Evolutionary conservation across 2,888 invertebrate genomes (phyloP).

Genomic region (Macrosoma leucophasiata): DNA sequence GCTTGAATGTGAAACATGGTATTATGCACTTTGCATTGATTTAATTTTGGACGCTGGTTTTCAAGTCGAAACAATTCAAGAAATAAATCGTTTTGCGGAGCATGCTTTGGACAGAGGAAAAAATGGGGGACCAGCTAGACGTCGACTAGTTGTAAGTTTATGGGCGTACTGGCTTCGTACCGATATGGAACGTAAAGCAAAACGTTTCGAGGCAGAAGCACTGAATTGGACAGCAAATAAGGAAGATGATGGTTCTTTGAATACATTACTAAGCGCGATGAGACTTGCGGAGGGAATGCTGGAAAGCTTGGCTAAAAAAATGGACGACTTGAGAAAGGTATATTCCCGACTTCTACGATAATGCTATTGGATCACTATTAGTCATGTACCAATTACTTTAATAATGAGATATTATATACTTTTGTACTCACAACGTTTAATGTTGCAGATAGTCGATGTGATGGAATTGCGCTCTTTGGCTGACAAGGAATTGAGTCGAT

Average conservation of each 20-base stretch:
- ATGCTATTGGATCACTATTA: too few species aligned
- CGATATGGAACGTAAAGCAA: constrained; percentile 48
- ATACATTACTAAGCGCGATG: constrained; percentile 48
- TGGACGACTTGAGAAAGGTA: constrained; percentile 62
- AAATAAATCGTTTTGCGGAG: constrained; percentile 58
- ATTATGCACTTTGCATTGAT: constrained; percentile 75
- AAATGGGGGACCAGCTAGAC: constrained; percentile 38
- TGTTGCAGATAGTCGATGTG: constrained; percentile 55
- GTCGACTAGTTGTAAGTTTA: constrained; percentile 49
- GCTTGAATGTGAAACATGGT: constrained; percentile 64
- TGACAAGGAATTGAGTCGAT: constrained; percentile 46
- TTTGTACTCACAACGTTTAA: too few species aligned
- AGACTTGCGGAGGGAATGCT: constrained; percentile 64
- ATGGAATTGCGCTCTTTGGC: constrained; percentile 65
- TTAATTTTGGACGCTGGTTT: constrained; percentile 75
- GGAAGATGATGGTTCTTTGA: constrained; percentile 44
- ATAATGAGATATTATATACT: too few species aligned
- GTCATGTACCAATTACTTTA: too few species aligned
- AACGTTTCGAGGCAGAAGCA: constrained; percentile 57
- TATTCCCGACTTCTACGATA: constrained; percentile 1
- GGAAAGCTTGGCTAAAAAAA: constrained; percentile 61
- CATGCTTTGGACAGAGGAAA: constrained; percentile 40
- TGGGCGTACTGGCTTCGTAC: constrained; percentile 65
- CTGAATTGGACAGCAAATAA: constrained; percentile 42
- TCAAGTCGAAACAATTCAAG: constrained; percentile 61